Evolutionary conservation across 2,797 vertebrate species (phyloP).

Genomic region (Halcyon smyrnensis): DNA sequence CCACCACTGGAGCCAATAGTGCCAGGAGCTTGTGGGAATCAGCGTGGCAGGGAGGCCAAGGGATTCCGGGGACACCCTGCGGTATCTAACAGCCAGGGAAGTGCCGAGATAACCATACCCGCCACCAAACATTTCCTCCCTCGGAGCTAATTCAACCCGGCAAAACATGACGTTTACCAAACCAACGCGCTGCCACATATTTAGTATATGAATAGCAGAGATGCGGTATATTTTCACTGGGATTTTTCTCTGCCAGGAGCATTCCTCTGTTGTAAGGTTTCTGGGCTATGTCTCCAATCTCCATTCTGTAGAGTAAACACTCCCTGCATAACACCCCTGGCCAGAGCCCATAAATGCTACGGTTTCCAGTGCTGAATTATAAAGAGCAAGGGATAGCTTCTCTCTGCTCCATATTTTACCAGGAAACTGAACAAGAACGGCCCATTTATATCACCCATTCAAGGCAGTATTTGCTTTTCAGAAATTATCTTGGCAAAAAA

Average conservation of each 20-base stretch:
- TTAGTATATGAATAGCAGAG: background rate
- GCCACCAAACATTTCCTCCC: background rate
- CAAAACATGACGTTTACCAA: background rate
- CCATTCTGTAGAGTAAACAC: conserved; percentile 60
- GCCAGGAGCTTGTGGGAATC: background rate
- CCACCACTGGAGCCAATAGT: background rate
- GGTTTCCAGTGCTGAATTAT: conserved; percentile 44
- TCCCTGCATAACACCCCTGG: conserved; percentile 40
- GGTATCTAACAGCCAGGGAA: background rate
- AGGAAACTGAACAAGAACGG: conserved; percentile 31
- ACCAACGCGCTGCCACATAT: background rate
- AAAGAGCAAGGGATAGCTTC: conserved; percentile 29
- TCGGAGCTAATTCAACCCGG: background rate
- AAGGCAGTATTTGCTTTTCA: conserved; percentile 41
- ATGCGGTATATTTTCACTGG: background rate
- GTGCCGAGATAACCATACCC: background rate
- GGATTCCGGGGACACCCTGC: background rate
- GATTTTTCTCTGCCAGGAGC: conserved; percentile 3
- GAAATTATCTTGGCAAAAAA: conserved; percentile 22
- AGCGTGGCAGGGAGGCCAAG: background rate
- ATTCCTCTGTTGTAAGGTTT: conserved; percentile 62
- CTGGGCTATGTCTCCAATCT: conserved; percentile 32
- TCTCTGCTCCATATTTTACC: conserved; percentile 24
- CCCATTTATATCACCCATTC: background rate
- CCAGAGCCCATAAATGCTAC: conserved; percentile 31